Evolutionary conservation across 2,797 vertebrate genomes (phyloP), one percentile per base, ranked within the genome.

Genomic region (Danio albolineatus): DNA sequence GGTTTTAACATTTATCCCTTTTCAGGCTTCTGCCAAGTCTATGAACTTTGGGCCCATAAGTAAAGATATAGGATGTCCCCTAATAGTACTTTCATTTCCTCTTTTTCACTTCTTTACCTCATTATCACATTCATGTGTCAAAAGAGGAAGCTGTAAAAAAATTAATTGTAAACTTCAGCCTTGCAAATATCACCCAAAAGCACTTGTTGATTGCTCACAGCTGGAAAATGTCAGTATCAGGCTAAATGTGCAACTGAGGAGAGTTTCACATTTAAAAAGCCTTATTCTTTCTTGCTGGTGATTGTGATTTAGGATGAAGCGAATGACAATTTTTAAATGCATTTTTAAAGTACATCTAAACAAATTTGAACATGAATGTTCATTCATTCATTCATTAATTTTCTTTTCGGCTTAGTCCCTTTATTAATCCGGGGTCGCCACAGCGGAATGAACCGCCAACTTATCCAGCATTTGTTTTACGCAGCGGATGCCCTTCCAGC

Each of bases 51-150:
- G n/a, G 48, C 10, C 9, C 21, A n/a, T 14, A 9, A 16, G 54
- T 16, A 73, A 44, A 57, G 13, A 28, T 0, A 10, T 48, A 41
- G 21, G 41, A 57, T 4, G 2, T 19, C 36, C 57, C 57, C 28
- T 14, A 16, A 57, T 4, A 56, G 7, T 48, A 36, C 17, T 57
- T 16, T 57, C 6, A 6, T 19, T 67, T 77, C 53, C 28, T 12
- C 49, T 48, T 39, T 38, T 77, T 44, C 36, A 44, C 44, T 38
- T n/a, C 17, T 51, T 4, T 46, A 69, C 53, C 41, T 13, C 7
- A 36, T 17, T 59, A 59, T 49, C 43, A 16, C 43, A 67, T 77
- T 67, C 1, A n/a, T 39, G 36, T 62, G 21, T 59, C 28, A 77
- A 59, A 69, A 67, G 28, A 59, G 21, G 53, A 77, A 59, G 53